Percentiles rank a stretch among this genome's conserved stretches.
Conservation (phyloP, 1,140 invertebrate species). For the Coenobita brevimanus region DNA sequence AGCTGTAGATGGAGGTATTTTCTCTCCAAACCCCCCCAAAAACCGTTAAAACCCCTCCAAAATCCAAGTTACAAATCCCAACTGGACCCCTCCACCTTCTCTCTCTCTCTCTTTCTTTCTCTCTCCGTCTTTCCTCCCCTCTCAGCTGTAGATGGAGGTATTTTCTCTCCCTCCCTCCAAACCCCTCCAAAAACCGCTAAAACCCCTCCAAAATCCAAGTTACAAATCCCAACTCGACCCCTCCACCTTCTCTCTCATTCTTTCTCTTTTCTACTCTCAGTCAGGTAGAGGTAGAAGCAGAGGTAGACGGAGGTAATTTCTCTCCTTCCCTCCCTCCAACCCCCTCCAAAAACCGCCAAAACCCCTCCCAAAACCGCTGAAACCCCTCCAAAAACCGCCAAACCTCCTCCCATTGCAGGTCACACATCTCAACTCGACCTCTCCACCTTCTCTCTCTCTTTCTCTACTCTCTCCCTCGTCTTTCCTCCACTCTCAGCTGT, state of each 20-base stretch:
- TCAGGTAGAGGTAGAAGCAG: no score
- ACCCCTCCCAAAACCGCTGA: no score
- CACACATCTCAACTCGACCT: background rate
- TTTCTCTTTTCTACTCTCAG: background rate
- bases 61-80: background rate
- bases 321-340: slow-evolving; percentile 8
- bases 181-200: background rate
- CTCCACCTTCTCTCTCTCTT: background rate
- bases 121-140: background rate
- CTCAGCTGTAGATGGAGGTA: background rate
- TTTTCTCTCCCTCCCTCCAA: background rate
- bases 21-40: background rate
- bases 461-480: background rate
- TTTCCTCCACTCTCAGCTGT: slow-evolving; percentile 72
- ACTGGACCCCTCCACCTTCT: background rate
- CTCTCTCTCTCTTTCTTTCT: background rate
- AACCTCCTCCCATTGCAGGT: no score
- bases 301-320: no score
- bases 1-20: no score
- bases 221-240: background rate
- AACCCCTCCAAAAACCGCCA: no score
- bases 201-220: background rate
- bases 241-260: background rate
- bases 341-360: no score
- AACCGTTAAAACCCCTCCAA: background rate